Conservation (phyloP, 2,113 vertebrate species). For the Otolemur garnettii region DNA sequence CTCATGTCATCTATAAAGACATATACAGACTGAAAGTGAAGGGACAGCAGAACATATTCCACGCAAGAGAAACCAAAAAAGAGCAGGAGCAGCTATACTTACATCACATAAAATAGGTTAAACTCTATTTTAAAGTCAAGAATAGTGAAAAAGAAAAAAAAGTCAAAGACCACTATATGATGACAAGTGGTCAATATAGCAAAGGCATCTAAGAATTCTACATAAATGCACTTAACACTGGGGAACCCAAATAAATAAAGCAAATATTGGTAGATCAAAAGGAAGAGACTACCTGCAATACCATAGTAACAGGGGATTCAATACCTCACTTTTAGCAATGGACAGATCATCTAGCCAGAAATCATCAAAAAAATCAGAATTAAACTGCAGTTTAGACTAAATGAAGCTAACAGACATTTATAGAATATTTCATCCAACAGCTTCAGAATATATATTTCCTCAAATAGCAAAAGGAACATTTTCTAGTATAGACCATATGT, state of each 20-base stretch:
- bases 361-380: neutral
- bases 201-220: neutral
- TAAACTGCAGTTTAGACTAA: neutral
- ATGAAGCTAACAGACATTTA: neutral
- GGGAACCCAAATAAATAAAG: neutral
- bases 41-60: neutral
- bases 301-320: neutral
- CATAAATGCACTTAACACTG: neutral
- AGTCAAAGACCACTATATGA: neutral
- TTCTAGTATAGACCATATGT: neutral
- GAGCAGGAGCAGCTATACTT: neutral
- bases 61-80: neutral
- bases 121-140: neutral
- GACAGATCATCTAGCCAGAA: neutral
- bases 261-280: neutral
- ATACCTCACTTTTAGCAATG: neutral
- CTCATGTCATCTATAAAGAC: neutral
- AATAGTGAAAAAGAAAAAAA: neutral
- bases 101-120: neutral
- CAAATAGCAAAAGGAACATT: neutral
- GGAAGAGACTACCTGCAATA: neutral
- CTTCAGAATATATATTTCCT: neutral
- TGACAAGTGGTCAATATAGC: neutral
- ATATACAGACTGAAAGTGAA: neutral
- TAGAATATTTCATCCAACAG: neutral